These are phyloP conservation scores for Xiphophorus maculatus DNA, from an alignment of 2,113 vertebrate species.

Conservation along the genomic window DNA sequence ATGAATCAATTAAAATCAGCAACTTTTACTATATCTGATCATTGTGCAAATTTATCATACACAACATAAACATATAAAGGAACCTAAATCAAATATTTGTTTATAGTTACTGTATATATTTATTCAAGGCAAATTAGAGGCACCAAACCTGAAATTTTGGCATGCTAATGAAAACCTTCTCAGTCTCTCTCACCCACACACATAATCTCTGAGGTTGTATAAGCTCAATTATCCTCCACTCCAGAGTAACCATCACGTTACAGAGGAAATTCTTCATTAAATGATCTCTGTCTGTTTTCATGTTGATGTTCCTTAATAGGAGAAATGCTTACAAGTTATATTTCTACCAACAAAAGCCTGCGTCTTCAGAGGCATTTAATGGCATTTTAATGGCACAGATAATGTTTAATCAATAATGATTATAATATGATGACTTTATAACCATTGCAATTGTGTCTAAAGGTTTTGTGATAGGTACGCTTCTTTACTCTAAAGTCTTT, in stretches of 20 bases:
- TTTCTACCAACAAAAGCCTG: not conserved
- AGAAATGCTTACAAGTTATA: conserved; percentile 28
- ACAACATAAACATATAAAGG: not conserved
- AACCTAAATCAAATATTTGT: not conserved
- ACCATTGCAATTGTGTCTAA: conserved; percentile 26
- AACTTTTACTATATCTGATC: not conserved
- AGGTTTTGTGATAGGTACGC: not conserved
- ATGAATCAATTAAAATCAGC: not conserved
- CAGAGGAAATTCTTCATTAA: conserved; percentile 58
- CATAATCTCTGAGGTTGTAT: conserved; percentile 49
- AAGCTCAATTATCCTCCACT: conserved; percentile 61
- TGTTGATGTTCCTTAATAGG: not conserved
- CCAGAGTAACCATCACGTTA: conserved; percentile 38
- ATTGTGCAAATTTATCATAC: not conserved
- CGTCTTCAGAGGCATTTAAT: conserved; percentile 37
- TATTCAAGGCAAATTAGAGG: not conserved
- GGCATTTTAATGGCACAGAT: conserved; percentile 53
- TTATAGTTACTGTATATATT: not conserved
- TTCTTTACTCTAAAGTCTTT: not conserved
- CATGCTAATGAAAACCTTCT: conserved; percentile 15
- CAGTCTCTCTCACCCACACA: not conserved
- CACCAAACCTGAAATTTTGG: not conserved
- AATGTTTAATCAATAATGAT: conserved; percentile 65
- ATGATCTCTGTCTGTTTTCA: conserved; percentile 33
- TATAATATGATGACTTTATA: conserved; percentile 27